phyloP scores from a whole-genome alignment of 2,888 invertebrate genomes.

The Lasioglossum malachurum region DNA sequence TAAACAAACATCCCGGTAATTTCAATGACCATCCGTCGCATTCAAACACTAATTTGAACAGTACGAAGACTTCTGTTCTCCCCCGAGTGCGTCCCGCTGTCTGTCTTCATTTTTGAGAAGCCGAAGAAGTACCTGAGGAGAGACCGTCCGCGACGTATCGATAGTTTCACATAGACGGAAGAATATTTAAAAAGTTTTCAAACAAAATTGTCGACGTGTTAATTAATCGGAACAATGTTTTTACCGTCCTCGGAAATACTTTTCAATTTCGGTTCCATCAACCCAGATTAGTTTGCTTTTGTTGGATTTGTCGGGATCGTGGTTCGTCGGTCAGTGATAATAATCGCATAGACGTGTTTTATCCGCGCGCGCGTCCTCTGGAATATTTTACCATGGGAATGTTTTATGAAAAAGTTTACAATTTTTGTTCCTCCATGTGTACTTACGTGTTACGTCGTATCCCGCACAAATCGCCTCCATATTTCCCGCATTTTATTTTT shows the following conservation, averaged over 20 bases:
- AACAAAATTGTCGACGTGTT: no score
- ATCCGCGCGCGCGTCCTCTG: not conserved
- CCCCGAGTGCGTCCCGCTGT: slow-evolving; percentile 31
- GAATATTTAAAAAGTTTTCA: not conserved
- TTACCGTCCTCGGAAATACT: no score
- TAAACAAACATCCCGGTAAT: slow-evolving; percentile 76
- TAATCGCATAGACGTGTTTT: not conserved
- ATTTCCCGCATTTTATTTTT: not conserved
- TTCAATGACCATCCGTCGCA: slow-evolving; percentile 79
- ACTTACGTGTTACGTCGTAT: slow-evolving; percentile 7
- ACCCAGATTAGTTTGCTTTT: not conserved
- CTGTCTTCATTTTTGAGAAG: slow-evolving; percentile 50
- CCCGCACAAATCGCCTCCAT: not conserved
- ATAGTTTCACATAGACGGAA: not conserved
- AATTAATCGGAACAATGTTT: not conserved
- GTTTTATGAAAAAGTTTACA: not conserved
- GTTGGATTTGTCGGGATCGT: not conserved
- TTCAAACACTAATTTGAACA: slow-evolving; percentile 73
- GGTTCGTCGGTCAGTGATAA: not conserved
- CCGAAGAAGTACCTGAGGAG: not conserved
- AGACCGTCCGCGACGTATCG: not conserved
- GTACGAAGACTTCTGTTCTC: slow-evolving; percentile 52
- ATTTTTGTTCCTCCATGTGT: not conserved
- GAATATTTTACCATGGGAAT: not conserved
- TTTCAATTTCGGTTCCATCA: not conserved